Base-by-base conservation (phyloP, 2,797 vertebrate species). In the Trachops cirrhosus region DNA sequence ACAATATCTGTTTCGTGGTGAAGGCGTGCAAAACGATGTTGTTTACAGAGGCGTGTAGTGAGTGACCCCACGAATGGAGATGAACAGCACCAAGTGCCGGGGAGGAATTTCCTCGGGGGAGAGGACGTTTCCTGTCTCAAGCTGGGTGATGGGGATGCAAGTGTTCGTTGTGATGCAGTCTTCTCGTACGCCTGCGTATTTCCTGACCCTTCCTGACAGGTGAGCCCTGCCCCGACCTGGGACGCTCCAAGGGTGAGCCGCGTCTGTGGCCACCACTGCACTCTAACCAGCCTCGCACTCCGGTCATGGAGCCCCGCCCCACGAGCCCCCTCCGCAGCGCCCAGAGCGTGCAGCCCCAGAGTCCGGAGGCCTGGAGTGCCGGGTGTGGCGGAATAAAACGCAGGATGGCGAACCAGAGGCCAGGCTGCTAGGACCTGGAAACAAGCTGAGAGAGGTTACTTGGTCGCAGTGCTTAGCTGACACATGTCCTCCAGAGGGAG, bases 401-500 rank as follows among this genome's bases (percentile, higher is more conserved):
- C 54, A 32, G 79, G 50, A 24, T n/a, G 29, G 46, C 12, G 11
- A 22, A 52, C 32, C 41, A 59, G 14, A 39, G 39, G 32, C 21
- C 48, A 54, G 44, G 44, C 52, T 79, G 70, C n/a, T 34, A 37
- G 52, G 44, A 73, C 24, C 62, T 48, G 50, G 34, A 91, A 84
- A 86, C 22, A 5, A 48, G 15, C 34, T 22, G 32, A 46, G 64
- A 62, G 64, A 67, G 48, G 82, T 18, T 10, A 46, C 4, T 59
- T n/a, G 44, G n/a, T 67, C 16, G 34, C 19, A 59, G 14, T 32
- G 14, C 59, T 48, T 37, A 29, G 44, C 9, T 57, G 39, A 67
- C 70, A 4, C 14, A 5, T 11, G 18, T 26, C 44, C 41, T 64
- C 37, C 3, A 4, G 4, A 2, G 2, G 9, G 6, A 3, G 2